Conservation (phyloP, 2,888 invertebrate species). For the Hypena proboscidalis region DNA sequence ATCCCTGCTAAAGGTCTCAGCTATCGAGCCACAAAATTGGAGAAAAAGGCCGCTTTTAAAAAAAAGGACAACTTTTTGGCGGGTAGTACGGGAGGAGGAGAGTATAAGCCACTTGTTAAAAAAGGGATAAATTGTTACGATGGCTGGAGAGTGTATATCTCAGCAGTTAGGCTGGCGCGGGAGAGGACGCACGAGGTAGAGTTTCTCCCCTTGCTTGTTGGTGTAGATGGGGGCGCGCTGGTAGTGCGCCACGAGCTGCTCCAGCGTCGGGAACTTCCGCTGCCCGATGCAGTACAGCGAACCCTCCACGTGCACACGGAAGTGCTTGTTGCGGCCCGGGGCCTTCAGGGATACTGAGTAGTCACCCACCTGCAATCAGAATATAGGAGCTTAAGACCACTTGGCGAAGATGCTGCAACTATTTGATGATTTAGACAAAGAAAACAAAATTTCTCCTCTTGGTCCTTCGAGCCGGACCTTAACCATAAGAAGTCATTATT, state of each 20-base stretch:
- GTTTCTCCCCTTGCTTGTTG: constrained; percentile 98
- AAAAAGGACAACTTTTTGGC: too few species aligned
- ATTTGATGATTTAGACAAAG: too few species aligned
- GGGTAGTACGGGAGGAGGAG: too few species aligned
- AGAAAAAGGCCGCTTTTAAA: too few species aligned
- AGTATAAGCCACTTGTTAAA: too few species aligned
- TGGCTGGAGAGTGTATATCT: constrained; percentile 12
- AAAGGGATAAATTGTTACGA: background rate
- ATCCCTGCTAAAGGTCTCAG: too few species aligned
- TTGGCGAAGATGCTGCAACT: too few species aligned
- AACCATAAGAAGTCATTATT: too few species aligned
- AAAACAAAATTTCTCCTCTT: too few species aligned
- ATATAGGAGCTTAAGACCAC: background rate
- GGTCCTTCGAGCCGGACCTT: too few species aligned
- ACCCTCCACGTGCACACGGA: constrained; percentile 98
- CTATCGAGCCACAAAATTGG: too few species aligned
- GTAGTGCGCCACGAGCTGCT: constrained; percentile 99
- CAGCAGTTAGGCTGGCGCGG: constrained; percentile 81
- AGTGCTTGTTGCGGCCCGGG: constrained; percentile 99
- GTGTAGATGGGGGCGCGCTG: constrained; percentile 99
- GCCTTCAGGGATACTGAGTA: constrained; percentile 99
- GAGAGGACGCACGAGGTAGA: constrained; percentile 97
- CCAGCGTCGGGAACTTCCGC: constrained; percentile 97
- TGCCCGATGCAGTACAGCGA: constrained; percentile 98
- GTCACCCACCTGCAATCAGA: constrained; percentile 93